Evolutionary conservation across 2,888 invertebrate genomes (phyloP), one percentile per base, ranked within the genome.

Genomic region (Napeogenes inachia): DNA sequence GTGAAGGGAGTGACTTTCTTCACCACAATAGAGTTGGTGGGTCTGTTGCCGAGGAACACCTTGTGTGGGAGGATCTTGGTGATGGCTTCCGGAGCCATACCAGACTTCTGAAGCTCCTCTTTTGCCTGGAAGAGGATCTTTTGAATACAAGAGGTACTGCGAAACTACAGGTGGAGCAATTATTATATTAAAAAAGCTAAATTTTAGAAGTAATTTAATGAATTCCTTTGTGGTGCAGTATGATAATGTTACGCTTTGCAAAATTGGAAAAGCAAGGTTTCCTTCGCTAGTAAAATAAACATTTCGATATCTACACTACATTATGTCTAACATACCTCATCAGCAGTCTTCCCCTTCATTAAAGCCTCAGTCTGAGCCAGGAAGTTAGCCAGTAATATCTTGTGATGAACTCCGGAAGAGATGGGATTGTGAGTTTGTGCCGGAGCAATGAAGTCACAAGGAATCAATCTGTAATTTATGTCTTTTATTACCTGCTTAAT

Each of bases 311-410:
- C 21, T 21, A 42, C 42, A 42, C 8, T 42, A 42, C 13, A 35
- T 53, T 45, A 6, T 54, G 12, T 21, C 0, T 21, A 35, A 38
- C 63, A 54, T 46, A 89, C 93, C 82, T 92, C 92, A 0, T 84
- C 89, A 0, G 83, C 65, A 12, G 88, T 86, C 79, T 93, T 93
- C 4, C 93, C 93, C 74, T 94, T 95, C 98, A 99, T 99, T 58
- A 99, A 91, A 13, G 99, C 99, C 84, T 99, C 99, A 0, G 99
- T 99, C 91, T 99, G 99, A 12, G 99, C 99, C 70, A 99, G 91
- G 91, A 99, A 99, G 89, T 99, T 99, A 0, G 99, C 96, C 65
- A 99, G 86, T 64, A 99, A 92, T 75, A 99, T 98, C 92, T 97
- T 96, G 85, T 99, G 99, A 82, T 99, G 99, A 1, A 94, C 82